Percentiles rank a stretch among this genome's conserved stretches.
Conservation (phyloP, 2,113 vertebrate species). For the Columba janthina region DNA sequence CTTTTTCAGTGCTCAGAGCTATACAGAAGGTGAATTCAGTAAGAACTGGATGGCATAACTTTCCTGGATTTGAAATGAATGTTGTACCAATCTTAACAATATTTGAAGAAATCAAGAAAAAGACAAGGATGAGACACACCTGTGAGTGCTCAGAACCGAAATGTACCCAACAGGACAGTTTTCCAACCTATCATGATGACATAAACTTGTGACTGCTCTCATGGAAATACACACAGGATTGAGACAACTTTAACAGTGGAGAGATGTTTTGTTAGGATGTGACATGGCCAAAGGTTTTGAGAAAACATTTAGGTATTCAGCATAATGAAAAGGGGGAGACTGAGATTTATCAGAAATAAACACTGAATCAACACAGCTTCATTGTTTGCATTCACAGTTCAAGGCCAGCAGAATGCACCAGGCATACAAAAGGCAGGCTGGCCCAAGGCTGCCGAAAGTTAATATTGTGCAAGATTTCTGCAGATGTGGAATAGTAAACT, state of each 20-base stretch:
- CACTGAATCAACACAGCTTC: conserved; percentile 29
- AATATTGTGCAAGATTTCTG: conserved; percentile 53
- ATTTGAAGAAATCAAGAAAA: neutral
- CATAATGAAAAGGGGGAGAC: neutral
- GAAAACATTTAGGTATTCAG: neutral
- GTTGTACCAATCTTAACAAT: neutral
- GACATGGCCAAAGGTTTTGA: neutral
- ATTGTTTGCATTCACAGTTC: conserved; percentile 27
- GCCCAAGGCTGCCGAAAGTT: conserved; percentile 51
- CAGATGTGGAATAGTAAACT: conserved; percentile 27
- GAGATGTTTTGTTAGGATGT: neutral
- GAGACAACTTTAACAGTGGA: neutral
- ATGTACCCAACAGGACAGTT: neutral
- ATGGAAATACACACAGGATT: neutral
- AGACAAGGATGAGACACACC: neutral
- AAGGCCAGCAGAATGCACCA: conserved; percentile 29
- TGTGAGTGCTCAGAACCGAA: neutral
- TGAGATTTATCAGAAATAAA: conserved; percentile 45
- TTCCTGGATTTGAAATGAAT: neutral
- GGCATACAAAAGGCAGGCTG: neutral
- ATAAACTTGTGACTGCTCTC: neutral
- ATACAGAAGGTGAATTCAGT: neutral
- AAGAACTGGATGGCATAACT: neutral
- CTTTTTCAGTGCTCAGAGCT: neutral
- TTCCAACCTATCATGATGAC: neutral